A percentile compares a stretch with the other conserved stretches of the same genome.
phyloP scores from a whole-genome alignment of 2,113 vertebrate genomes.

The Urocolius indicus region DNA sequence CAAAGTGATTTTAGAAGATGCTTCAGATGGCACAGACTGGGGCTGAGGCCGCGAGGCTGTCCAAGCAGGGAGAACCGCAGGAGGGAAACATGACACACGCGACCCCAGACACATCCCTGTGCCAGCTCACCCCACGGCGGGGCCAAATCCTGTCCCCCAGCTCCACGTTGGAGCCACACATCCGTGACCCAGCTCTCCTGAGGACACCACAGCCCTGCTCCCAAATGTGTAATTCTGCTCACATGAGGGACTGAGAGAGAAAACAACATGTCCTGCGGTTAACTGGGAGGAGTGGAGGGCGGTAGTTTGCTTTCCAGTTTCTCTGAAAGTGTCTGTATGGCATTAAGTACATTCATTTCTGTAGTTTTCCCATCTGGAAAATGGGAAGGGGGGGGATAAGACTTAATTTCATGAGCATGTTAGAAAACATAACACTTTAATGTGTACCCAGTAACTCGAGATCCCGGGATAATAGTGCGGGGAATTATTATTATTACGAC shows the following conservation, averaged over 20 bases:
- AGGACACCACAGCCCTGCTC: neutral
- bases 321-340: neutral
- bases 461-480: neutral
- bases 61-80: neutral
- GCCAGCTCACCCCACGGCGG: neutral
- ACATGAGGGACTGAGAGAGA: neutral
- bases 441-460: conserved; percentile 39
- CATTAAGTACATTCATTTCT: neutral
- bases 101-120: neutral
- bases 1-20: conserved; percentile 13
- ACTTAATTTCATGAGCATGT: neutral
- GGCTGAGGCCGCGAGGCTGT: fast-evolving
- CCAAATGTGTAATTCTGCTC: neutral
- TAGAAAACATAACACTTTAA: conserved; percentile 25
- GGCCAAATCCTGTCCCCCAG: neutral
- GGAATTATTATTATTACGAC: conserved; percentile 35
- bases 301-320: neutral
- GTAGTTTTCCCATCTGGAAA: conserved; percentile 32
- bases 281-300: neutral
- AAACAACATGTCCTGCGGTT: neutral
- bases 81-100: neutral
- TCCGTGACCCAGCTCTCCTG: fast-evolving
- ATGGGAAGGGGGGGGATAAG: neutral
- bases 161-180: fast-evolving
- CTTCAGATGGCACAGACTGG: neutral